Evolutionary conservation across 1,140 invertebrate species (phyloP), one percentile per base, ranked within the genome.

Genomic region (Drosophila virilis): DNA sequence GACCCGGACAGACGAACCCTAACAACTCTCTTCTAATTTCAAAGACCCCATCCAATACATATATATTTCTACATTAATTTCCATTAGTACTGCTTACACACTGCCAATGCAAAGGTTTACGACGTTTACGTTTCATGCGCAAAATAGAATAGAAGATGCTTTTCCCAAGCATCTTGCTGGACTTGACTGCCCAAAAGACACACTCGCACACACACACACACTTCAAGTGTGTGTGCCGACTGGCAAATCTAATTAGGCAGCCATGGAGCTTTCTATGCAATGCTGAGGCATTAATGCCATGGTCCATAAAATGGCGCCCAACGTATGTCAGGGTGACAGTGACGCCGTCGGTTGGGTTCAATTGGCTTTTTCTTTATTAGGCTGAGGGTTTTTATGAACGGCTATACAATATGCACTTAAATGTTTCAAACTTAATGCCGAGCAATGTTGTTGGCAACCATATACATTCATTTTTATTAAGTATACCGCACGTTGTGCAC

Each of bases 211-310:
- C 50, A 15, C 32, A 15, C 37, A 60, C 33, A 35, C 22, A n/a
- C n/a, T n/a, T n/a, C n/a, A n/a, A n/a, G n/a, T n/a, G n/a, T n/a
- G n/a, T n/a, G n/a, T n/a, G 58, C 38, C 50, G 59, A 51, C 42
- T 51, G 42, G 65, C 57, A 85, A 86, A 86, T 88, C 84, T 88
- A 86, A 86, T 86, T 86, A 86, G 48, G 79, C 58, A 81, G 79
- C 65, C 76, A 62, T 82, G 64, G 60, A 35, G 48, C 40, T 50
- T 50, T 50, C 43, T 37, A 42, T 15, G 52, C 33, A 17, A 68
- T 54, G 50, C 52, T 46, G 46, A 58, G 65, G 79, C 77, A 74
- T 80, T 78, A 67, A 69, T 43, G 62, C 65, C 58, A 45, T 70
- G 32, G 43, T 43, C 50, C 72, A 79, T 86, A 83, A 89, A 86